Evolutionary conservation across 1,140 invertebrate genomes (phyloP).

Genomic region (Drosophila elegans): DNA sequence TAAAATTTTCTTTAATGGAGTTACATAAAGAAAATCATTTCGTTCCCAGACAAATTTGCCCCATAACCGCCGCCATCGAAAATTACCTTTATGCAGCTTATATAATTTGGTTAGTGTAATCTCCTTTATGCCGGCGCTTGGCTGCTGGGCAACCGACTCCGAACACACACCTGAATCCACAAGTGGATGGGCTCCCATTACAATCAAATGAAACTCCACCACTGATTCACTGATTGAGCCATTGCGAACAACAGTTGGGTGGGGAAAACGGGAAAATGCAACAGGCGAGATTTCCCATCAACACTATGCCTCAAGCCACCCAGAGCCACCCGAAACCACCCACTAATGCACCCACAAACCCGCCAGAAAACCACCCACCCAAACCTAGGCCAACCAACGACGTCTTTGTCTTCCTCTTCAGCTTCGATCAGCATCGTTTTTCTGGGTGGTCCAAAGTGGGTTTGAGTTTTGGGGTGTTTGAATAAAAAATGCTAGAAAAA

Average conservation of each 20-base stretch:
- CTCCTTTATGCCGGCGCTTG: conserved; percentile 15
- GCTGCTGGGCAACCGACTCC: conserved; percentile 3
- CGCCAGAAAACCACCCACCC: conserved; percentile 1
- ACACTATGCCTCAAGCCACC: conserved; percentile 11
- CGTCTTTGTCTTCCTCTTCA: conserved; percentile 49
- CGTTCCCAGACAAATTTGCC: conserved; percentile 14
- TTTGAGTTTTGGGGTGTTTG: not conserved
- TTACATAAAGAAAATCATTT: conserved; percentile 2
- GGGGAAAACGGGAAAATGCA: conserved; percentile 51
- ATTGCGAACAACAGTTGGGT: conserved; percentile 60
- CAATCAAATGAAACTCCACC: conserved; percentile 73
- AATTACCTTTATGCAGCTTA: conserved; percentile 47
- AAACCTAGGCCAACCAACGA: conserved; percentile 21
- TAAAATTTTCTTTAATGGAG: not conserved
- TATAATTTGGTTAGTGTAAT: conserved; percentile 52
- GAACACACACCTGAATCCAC: conserved; percentile 59
- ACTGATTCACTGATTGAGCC: conserved; percentile 76
- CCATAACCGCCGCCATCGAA: conserved; percentile 28
- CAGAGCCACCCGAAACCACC: no score
- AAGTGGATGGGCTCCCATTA: conserved; percentile 78
- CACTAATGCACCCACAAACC: conserved; percentile 2
- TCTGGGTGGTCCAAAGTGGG: conserved; percentile 11
- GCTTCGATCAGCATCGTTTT: conserved; percentile 65
- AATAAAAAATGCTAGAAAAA: conserved; percentile 6
- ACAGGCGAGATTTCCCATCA: conserved; percentile 49